A percentile compares a stretch with the other conserved stretches of the same genome.
These are phyloP conservation scores for Gymnosoma rotundatum DNA, from an alignment of 2,888 invertebrate genomes.

Conservation along the genomic window DNA sequence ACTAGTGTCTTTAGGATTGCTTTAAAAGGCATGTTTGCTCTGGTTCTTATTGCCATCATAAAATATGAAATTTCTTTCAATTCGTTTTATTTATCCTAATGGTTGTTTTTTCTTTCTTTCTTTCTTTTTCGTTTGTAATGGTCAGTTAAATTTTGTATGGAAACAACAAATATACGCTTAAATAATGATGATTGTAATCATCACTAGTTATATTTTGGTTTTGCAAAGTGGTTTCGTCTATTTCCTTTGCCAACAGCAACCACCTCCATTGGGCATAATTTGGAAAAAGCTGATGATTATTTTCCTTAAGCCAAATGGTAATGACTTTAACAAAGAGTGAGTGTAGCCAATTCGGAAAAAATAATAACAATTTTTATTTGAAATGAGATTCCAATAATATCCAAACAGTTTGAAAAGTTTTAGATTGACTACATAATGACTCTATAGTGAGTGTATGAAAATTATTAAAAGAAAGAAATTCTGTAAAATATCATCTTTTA, in stretches of 20 bases:
- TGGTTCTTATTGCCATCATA: slow-evolving; percentile 69
- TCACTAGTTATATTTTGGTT: slow-evolving; percentile 29
- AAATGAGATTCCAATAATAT: slow-evolving; percentile 15
- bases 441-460: not conserved
- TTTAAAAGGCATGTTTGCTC: slow-evolving; percentile 67
- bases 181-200: slow-evolving; percentile 69
- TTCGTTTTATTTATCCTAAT: slow-evolving; percentile 67
- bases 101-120: slow-evolving; percentile 28
- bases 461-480: not conserved
- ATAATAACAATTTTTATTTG: slow-evolving; percentile 15
- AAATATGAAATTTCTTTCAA: slow-evolving; percentile 69
- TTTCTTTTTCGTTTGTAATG: not conserved
- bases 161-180: slow-evolving; percentile 50
- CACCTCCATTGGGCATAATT: slow-evolving; percentile 60
- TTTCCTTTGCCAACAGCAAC: slow-evolving; percentile 33
- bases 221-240: slow-evolving; percentile 13
- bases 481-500: no score
- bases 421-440: not conserved
- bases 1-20: slow-evolving; percentile 47
- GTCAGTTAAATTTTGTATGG: slow-evolving; percentile 24
- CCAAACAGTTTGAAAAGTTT: not conserved
- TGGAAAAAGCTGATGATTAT: slow-evolving; percentile 66
- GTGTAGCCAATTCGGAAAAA: slow-evolving; percentile 21
- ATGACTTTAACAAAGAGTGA: slow-evolving; percentile 38
- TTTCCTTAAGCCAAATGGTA: slow-evolving; percentile 52